Conservation (phyloP, 64 coral and sea anemone species). For the Astreopora myriophthalma region DNA sequence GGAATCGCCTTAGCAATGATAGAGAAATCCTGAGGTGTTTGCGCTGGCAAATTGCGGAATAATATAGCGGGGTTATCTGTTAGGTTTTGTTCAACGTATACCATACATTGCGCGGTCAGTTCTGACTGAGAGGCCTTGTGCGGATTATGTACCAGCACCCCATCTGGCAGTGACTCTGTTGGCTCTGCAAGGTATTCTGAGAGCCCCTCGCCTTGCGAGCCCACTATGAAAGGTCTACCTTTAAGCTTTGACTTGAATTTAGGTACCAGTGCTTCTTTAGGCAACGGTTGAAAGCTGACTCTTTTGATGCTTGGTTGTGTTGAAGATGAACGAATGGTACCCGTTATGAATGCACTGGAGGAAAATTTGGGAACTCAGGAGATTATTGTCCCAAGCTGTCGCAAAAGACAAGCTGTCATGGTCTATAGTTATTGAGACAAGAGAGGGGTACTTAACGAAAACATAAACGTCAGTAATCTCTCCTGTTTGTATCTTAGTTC, state of each 20-base stretch:
- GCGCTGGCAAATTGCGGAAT: constrained; percentile 60
- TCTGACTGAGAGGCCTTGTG: background rate
- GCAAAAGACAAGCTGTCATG: background rate
- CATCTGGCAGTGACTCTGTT: constrained; percentile 63
- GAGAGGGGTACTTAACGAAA: too few relatives aligned
- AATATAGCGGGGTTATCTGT: constrained; percentile 63
- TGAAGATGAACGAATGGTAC: background rate
- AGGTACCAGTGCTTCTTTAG: background rate
- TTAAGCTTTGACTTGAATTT: background rate
- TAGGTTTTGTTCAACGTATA: constrained; percentile 63
- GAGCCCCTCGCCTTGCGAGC: constrained; percentile 23
- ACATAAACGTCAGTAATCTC: too few relatives aligned
- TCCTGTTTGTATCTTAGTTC: too few relatives aligned
- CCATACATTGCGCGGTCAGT: constrained; percentile 38
- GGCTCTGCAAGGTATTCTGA: constrained; percentile 71
- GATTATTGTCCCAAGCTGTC: background rate
- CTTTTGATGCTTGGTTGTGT: background rate
- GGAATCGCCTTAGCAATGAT: constrained; percentile 34
- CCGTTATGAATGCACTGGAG: background rate
- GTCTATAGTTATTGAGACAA: background rate
- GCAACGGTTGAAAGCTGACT: background rate
- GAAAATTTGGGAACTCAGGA: background rate
- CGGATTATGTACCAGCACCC: constrained; percentile 20
- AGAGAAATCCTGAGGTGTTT: background rate
- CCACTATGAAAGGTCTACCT: background rate